These are phyloP conservation scores for Sylvia borin DNA, from an alignment of 2,797 vertebrate genomes.

Conservation along the genomic window DNA sequence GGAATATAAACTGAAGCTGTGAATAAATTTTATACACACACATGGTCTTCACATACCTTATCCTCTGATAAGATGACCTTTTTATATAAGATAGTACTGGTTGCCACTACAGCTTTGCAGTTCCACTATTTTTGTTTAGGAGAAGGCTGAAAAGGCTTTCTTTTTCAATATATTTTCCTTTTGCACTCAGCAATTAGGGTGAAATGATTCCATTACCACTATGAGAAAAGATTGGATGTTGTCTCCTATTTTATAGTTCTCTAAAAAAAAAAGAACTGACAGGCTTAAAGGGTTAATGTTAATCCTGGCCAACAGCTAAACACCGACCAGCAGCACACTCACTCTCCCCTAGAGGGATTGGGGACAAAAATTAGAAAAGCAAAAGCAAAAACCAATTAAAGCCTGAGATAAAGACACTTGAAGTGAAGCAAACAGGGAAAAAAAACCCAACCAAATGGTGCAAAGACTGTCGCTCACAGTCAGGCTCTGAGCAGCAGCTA, in stretches of 20 bases:
- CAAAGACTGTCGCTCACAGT: not conserved
- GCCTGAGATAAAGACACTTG: not conserved
- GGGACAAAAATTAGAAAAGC: not conserved
- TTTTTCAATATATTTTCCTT: not conserved
- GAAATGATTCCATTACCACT: not conserved
- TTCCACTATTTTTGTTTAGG: not conserved
- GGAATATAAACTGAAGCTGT: not conserved
- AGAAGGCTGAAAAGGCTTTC: not conserved
- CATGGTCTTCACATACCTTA: not conserved
- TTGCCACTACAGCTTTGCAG: not conserved
- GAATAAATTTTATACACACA: not conserved
- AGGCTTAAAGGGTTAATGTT: not conserved
- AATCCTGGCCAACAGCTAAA: not conserved
- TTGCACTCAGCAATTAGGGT: not conserved
- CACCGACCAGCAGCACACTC: not conserved
- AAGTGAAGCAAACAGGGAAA: not conserved
- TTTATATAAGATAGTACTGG: not conserved
- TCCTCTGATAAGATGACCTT: not conserved
- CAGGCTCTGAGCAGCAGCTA: not conserved
- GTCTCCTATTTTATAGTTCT: not conserved
- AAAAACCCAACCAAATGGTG: rapidly evolving
- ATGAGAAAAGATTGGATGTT: not conserved
- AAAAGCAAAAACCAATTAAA: not conserved
- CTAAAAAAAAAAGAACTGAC: not conserved
- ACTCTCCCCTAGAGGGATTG: rapidly evolving